Evolutionary conservation across 1,140 invertebrate species (phyloP), one percentile per base, ranked within the genome.

Genomic region (Drosophila fuyamai): DNA sequence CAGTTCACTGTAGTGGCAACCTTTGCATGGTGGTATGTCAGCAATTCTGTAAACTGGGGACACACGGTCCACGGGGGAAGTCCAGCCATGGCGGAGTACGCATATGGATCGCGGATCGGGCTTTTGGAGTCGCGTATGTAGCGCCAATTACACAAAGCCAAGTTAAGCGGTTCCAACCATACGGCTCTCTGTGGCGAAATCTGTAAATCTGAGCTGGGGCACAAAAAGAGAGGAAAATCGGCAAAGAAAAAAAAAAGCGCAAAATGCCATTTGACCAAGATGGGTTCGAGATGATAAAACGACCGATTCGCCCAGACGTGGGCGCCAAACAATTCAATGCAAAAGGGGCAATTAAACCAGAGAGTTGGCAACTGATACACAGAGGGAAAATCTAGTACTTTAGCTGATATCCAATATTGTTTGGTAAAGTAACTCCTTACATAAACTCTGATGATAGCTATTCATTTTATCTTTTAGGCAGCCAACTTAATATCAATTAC

Each of bases 131-230:
- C 63, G 67, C 54, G 72, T 75, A 63, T 53, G 68, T 74, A 81
- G 82, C 82, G 79, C 79, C 83, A 86, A 86, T 88, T 88, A 86
- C 57, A 88, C 79, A 82, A 76, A 81, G 54, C 50, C 41, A 44
- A 63, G 54, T 41, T 44, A 58, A 40, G 70, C 54, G 38, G 51
- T 65, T 44, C 32, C 53, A 56, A 46, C 59, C 53, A 35, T 27
- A n/a, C 29, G 36, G 35, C 59, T 53, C 62, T 66, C 40, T 72
- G 67, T 57, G 70, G 57, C 62, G 67, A 84, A 85, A 84, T 85
- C 81, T 81, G 68, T 56, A 81, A 81, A 85, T 85, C 82, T 81
- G 50, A 47, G 58, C 62, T 51, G 62, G 55, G 18, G 2, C 32
- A 53, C 46, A 51, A 63, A 44, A 46, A 38, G 41, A 35, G 27